Evolutionary conservation across 2,113 vertebrate species (phyloP).

Genomic region (Anser brachyrhynchus): DNA sequence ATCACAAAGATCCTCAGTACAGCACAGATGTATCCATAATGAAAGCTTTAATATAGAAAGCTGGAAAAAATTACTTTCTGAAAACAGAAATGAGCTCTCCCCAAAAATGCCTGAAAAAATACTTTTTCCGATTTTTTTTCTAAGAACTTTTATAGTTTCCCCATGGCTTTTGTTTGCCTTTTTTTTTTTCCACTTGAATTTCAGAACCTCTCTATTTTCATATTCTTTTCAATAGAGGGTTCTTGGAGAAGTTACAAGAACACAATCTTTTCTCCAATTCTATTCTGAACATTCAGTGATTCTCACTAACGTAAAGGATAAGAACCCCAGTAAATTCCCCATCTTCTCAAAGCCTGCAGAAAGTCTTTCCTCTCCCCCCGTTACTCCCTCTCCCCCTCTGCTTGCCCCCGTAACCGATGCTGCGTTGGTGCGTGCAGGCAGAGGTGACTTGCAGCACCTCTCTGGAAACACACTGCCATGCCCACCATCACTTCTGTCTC

Average conservation of each 20-base stretch:
- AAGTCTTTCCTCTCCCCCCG: neutral
- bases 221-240: neutral
- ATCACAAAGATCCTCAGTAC: neutral
- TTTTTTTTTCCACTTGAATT: neutral
- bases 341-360: neutral
- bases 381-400: neutral
- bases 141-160: neutral
- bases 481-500: neutral
- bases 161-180: neutral
- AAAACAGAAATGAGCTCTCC: neutral
- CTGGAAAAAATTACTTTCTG: neutral
- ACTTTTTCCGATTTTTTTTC: neutral
- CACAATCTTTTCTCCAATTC: neutral
- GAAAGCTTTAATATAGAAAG: neutral
- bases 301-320: accelerated
- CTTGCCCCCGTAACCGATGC: accelerated
- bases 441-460: neutral
- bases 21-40: neutral
- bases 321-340: neutral
- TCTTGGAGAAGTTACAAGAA: neutral
- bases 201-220: neutral
- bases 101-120: neutral
- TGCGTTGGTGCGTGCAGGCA: neutral
- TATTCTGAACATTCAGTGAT: neutral
- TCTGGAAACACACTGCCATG: neutral